A percentile compares a stretch with the other conserved stretches of the same genome.
Conservation (phyloP, 1,140 invertebrate species). For the Solen grandis region DNA sequence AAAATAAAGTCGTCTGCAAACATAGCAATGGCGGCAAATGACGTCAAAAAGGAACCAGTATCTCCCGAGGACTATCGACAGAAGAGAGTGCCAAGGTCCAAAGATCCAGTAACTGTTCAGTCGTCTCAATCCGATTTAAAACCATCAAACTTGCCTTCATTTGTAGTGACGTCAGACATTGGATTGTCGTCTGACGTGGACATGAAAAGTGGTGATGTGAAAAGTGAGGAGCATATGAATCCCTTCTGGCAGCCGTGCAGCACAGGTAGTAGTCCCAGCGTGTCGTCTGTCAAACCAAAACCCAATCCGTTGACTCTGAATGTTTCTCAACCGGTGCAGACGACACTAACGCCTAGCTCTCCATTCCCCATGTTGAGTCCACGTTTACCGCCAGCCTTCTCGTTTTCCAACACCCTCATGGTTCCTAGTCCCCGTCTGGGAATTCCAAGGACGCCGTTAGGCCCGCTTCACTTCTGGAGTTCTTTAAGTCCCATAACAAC, state of each 20-base stretch:
- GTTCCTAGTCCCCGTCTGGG: conserved; percentile 70
- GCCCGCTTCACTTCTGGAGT: conserved; percentile 76
- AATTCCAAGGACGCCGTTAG: conserved; percentile 65
- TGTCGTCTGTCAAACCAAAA: conserved; percentile 51
- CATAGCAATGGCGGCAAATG: conserved; percentile 39
- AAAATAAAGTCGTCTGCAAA: conserved; percentile 70
- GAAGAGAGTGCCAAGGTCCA: conserved; percentile 28
- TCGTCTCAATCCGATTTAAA: conserved; percentile 6
- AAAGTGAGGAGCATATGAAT: neutral
- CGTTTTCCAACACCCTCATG: conserved; percentile 68
- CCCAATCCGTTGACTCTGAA: conserved; percentile 67
- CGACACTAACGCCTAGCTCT: conserved; percentile 34
- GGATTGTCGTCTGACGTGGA: conserved; percentile 14
- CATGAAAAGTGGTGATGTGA: conserved; percentile 23
- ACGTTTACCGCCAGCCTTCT: conserved; percentile 50
- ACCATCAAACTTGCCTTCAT: neutral
- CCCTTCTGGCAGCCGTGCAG: no score
- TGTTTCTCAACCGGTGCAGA: conserved; percentile 44
- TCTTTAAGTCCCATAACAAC: conserved; percentile 75
- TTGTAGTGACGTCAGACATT: neutral
- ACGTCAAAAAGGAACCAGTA: conserved; percentile 43
- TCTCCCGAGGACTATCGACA: no score
- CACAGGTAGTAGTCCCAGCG: neutral
- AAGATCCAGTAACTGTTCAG: conserved; percentile 20
- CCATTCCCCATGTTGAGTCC: conserved; percentile 50